phyloP scores from a whole-genome alignment of 2,888 invertebrate species.

The Biston betularia region DNA sequence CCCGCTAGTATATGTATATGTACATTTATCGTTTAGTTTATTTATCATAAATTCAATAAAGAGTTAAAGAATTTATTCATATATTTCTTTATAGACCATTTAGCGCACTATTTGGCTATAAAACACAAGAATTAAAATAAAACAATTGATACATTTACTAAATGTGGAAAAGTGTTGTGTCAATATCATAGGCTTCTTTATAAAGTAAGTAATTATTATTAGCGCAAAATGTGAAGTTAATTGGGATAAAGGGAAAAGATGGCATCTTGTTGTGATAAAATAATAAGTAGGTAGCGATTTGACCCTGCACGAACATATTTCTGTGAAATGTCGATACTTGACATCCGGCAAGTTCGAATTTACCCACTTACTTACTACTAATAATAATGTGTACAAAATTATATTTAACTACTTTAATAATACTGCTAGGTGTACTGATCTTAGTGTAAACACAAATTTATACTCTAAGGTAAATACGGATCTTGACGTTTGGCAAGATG shows the following conservation, averaged over 20 bases:
- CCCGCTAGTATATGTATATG: too few species aligned
- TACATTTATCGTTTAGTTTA: too few species aligned
- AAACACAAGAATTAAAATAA: not conserved
- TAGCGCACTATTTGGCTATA: too few species aligned
- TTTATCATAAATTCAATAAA: too few species aligned
- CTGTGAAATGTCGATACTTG: constrained; percentile 1
- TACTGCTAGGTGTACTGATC: too few species aligned
- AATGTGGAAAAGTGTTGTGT: not conserved
- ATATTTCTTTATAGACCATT: too few species aligned
- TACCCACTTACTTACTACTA: not conserved
- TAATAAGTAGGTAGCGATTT: not conserved
- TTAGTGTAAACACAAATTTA: too few species aligned
- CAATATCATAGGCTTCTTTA: not conserved
- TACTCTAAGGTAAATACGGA: too few species aligned
- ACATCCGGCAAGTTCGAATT: not conserved
- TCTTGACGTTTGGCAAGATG: too few species aligned
- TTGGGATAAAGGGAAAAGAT: constrained; percentile 8
- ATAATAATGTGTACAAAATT: too few species aligned
- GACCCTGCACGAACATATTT: constrained; percentile 4
- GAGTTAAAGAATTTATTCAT: too few species aligned
- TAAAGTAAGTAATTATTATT: constrained; percentile 13
- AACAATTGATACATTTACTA: not conserved
- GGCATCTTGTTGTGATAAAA: constrained; percentile 10
- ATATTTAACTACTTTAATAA: too few species aligned
- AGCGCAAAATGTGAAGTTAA: constrained; percentile 4